Conservation (phyloP, 2,888 invertebrate genomes). For the Leistus spinibarbis region DNA sequence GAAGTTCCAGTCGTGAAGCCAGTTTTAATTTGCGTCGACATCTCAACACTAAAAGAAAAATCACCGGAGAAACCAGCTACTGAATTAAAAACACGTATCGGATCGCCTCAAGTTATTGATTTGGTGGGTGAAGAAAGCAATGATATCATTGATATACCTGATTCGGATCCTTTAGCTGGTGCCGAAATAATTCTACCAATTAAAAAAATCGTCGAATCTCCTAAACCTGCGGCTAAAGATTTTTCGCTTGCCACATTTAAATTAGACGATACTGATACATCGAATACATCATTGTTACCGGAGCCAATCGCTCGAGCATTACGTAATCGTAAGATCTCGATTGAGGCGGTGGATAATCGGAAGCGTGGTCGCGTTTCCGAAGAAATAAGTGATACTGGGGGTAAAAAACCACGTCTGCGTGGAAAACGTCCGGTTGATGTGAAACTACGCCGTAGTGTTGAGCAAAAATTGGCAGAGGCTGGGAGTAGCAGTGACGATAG, state of each 20-base stretch:
- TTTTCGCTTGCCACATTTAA: constrained; percentile 44
- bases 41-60: constrained; percentile 43
- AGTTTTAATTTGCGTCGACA: constrained; percentile 44
- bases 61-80: constrained; percentile 39
- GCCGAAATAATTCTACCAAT: constrained; percentile 47
- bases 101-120: constrained; percentile 38
- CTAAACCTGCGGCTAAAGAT: constrained; percentile 29
- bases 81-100: constrained; percentile 21
- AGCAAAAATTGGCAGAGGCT: constrained; percentile 51
- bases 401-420: constrained; percentile 36
- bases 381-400: constrained; percentile 46
- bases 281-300: constrained; percentile 21
- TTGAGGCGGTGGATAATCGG: background rate
- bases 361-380: constrained; percentile 44
- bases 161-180: constrained; percentile 55
- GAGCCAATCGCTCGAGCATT: constrained; percentile 37
- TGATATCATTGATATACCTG: constrained; percentile 44
- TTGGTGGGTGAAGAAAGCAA: constrained; percentile 39
- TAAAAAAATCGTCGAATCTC: constrained; percentile 33
- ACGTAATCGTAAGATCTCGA: constrained; percentile 17
- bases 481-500: constrained; percentile 58
- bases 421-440: constrained; percentile 1
- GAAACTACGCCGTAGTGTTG: constrained; percentile 2
- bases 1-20: too few relatives aligned
- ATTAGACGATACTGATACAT: constrained; percentile 43